These are phyloP conservation scores for Colossoma macropomum DNA, from an alignment of 2,113 vertebrate species.

Conservation along the genomic window DNA sequence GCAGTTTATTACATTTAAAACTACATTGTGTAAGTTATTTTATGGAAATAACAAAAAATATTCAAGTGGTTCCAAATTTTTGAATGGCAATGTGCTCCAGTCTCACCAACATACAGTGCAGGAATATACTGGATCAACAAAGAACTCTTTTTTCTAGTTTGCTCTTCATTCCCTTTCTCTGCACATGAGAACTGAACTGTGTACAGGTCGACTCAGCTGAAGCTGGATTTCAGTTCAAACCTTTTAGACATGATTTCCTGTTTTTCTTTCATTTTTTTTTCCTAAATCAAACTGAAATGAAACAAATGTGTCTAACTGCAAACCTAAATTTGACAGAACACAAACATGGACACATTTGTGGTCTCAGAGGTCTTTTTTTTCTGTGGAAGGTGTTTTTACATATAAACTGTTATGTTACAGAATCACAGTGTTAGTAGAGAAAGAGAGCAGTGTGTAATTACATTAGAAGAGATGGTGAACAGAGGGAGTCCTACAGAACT, in stretches of 20 bases:
- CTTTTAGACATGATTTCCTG: neutral
- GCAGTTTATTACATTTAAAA: too few species aligned
- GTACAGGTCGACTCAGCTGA: neutral
- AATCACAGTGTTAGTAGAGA: slow-evolving; percentile 64
- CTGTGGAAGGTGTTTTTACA: slow-evolving; percentile 59
- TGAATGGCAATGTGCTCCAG: too few species aligned
- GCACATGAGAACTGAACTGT: neutral
- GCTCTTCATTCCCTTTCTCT: neutral
- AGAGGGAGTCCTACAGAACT: slow-evolving; percentile 70
- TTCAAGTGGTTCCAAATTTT: too few species aligned
- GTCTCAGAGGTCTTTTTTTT: neutral
- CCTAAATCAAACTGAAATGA: neutral
- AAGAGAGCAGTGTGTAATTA: slow-evolving; percentile 72
- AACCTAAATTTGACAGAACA: neutral
- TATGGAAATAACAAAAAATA: too few species aligned
- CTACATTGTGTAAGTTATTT: too few species aligned
- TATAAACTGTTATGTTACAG: slow-evolving; percentile 64
- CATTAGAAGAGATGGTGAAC: slow-evolving; percentile 69
- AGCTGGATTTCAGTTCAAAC: neutral
- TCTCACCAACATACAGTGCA: too few species aligned
- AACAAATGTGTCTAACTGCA: neutral
- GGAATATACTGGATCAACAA: too few species aligned
- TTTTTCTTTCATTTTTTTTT: too few species aligned
- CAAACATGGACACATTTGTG: neutral
- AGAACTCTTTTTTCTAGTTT: neutral